Evolutionary conservation across 2,888 invertebrate genomes (phyloP), one percentile per base, ranked within the genome.

Genomic region (Abrostola triplasia): DNA sequence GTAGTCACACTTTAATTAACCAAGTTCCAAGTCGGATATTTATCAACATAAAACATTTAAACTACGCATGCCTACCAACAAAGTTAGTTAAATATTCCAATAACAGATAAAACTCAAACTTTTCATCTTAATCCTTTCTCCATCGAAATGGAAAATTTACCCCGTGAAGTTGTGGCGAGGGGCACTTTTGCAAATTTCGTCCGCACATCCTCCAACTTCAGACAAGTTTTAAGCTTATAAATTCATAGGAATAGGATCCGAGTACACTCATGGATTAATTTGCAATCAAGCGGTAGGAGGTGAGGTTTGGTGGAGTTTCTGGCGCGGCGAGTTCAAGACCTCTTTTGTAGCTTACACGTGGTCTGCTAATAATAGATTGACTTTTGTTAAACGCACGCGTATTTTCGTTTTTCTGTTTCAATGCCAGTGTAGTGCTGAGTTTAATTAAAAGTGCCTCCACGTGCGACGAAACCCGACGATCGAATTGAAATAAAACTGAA

Each of bases 101-200:
- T 77, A 79, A 77, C 58, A 72, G 75, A 82, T 81, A 76, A 79
- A 77, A 81, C 73, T 72, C 64, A 36, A 64, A 73, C 67, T 74
- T 67, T 42, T 12, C 73, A 63, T 76, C 81, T 81, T 80, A 82
- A 82, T 81, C 82, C 79, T 73, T 78, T 68, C 69, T 68, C 63
- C 65, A 57, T 24, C 64, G 64, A 49, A 57, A 70, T 66, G 70
- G 80, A 74, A 79, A 81, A 82, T 83, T 83, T 82, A 76, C 54
- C 70, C 67, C 37, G n/a, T 50, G 44, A 76, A 80, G 73, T 81
- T 78, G 66, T 36, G 67, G 68, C 64, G 66, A 72, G 69, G 54
- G 76, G 76, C n/a, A 56, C 57, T 52, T 63, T 57, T 35, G 38
- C 44, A 55, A 72, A 51, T 42, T 70, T 59, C 51, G n/a, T 59